Conservation (phyloP, 35 echinoderm and acorn worm genomes). For the Amphiura filiformis region DNA sequence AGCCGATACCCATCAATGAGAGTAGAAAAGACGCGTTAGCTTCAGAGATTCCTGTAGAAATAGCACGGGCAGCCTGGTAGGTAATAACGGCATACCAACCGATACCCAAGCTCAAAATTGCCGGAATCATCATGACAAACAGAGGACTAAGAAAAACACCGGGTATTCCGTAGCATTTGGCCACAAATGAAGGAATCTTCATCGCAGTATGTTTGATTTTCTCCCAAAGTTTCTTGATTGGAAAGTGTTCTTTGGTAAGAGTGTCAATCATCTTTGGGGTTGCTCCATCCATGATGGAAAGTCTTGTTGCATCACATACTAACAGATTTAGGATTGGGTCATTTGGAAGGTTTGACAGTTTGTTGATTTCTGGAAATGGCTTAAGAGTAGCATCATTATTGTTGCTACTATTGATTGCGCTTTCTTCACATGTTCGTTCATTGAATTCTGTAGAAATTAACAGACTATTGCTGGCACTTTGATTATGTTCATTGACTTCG, state of each 20-base stretch:
- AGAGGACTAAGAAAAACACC: neutral
- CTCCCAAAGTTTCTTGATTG: neutral
- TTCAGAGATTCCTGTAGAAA: neutral
- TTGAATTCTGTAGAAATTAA: too few species aligned
- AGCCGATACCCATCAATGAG: neutral
- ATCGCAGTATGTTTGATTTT: neutral
- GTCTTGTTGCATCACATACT: too few species aligned
- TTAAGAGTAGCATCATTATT: too few species aligned
- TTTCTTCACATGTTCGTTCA: too few species aligned
- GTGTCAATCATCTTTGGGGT: too few species aligned
- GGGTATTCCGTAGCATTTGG: neutral
- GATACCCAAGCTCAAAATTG: neutral
- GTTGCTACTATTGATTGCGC: too few species aligned
- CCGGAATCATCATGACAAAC: neutral
- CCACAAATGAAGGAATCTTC: neutral
- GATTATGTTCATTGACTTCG: too few species aligned
- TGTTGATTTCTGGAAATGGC: too few species aligned
- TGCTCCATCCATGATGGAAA: too few species aligned
- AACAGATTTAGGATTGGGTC: too few species aligned
- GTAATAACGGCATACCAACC: neutral
- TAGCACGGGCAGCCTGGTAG: neutral
- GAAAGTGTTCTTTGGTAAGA: neutral
- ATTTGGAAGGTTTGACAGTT: too few species aligned
- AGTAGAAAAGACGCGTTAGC: constrained; percentile 16
- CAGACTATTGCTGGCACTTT: too few species aligned